These are phyloP conservation scores for Netelia fuscicornis DNA, from an alignment of 2,888 invertebrate species.

Conservation along the genomic window DNA sequence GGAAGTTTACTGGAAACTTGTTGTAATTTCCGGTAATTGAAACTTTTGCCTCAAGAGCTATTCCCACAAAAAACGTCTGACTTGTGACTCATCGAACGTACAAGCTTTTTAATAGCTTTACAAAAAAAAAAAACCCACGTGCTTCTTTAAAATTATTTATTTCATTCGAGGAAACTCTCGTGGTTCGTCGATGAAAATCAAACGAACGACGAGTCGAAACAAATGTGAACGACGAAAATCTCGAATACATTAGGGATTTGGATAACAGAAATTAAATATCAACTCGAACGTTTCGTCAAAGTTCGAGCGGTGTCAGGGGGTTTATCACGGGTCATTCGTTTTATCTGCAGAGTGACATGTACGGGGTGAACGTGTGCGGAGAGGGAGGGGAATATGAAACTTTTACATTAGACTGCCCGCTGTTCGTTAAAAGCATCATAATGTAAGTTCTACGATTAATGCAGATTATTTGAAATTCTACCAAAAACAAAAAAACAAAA, in stretches of 20 bases:
- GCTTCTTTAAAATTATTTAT: background rate
- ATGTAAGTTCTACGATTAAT: slow-evolving; percentile 89
- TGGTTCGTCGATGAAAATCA: background rate
- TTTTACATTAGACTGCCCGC: slow-evolving; percentile 98
- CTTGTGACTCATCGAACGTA: background rate
- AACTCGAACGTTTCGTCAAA: slow-evolving; percentile 40
- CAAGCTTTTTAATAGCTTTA: background rate
- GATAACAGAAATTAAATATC: slow-evolving; percentile 42
- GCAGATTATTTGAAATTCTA: slow-evolving; percentile 47
- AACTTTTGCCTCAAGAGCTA: no score
- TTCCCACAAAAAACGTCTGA: no score
- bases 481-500: slow-evolving; percentile 21
- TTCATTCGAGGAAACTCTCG: slow-evolving; percentile 27
- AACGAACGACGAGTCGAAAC: background rate
- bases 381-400: slow-evolving; percentile 99
- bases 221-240: background rate
- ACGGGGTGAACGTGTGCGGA: slow-evolving; percentile 97
- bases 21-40: no score
- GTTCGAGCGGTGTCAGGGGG: slow-evolving; percentile 63
- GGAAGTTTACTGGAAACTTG: no score
- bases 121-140: background rate
- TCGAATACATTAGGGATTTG: slow-evolving; percentile 31
- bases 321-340: slow-evolving; percentile 73
- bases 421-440: slow-evolving; percentile 95
- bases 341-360: slow-evolving; percentile 91